Percentiles rank a stretch among this genome's conserved stretches.
phyloP scores from a whole-genome alignment of 2,113 vertebrate genomes.

The Tetraodon nigroviridis region DNA sequence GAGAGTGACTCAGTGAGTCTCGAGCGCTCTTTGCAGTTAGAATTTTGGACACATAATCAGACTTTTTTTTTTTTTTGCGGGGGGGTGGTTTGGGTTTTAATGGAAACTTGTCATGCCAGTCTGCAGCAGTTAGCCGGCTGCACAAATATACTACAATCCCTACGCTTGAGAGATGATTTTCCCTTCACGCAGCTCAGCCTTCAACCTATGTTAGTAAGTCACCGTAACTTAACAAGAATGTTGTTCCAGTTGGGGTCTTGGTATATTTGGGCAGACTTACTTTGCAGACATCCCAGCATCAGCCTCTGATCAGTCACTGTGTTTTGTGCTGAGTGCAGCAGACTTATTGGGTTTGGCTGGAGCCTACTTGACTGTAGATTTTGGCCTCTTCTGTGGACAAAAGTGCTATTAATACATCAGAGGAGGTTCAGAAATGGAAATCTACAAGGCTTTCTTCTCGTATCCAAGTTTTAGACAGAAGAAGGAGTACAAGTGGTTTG shows the following conservation, averaged over 20 bases:
- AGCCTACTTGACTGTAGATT: slow-evolving; percentile 29
- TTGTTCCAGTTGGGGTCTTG: too few relatives aligned
- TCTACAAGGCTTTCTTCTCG: slow-evolving; percentile 50
- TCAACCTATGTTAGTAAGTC: slow-evolving; percentile 13
- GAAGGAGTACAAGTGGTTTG: slow-evolving; percentile 16
- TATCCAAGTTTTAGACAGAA: slow-evolving; percentile 21
- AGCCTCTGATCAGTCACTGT: slow-evolving; percentile 13
- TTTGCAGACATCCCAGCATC: background rate
- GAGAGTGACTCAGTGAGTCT: background rate
- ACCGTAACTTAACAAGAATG: too few relatives aligned
- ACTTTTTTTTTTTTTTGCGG: background rate
- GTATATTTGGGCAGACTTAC: too few relatives aligned
- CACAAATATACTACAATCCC: slow-evolving; percentile 11
- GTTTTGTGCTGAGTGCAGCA: slow-evolving; percentile 33
- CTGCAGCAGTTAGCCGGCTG: slow-evolving; percentile 1
- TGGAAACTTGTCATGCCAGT: slow-evolving; percentile 20
- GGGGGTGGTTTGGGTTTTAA: background rate
- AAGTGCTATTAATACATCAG: slow-evolving; percentile 57
- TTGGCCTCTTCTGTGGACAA: slow-evolving; percentile 35
- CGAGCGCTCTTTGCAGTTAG: background rate
- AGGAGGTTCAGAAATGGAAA: background rate
- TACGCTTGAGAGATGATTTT: background rate
- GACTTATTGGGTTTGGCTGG: slow-evolving; percentile 48
- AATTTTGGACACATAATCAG: too few relatives aligned
- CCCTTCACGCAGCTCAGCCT: background rate